A percentile compares a stretch with the other conserved stretches of the same genome.
Evolutionary conservation across 2,888 invertebrate species (phyloP).

Genomic region (Sisyra nigra): DNA sequence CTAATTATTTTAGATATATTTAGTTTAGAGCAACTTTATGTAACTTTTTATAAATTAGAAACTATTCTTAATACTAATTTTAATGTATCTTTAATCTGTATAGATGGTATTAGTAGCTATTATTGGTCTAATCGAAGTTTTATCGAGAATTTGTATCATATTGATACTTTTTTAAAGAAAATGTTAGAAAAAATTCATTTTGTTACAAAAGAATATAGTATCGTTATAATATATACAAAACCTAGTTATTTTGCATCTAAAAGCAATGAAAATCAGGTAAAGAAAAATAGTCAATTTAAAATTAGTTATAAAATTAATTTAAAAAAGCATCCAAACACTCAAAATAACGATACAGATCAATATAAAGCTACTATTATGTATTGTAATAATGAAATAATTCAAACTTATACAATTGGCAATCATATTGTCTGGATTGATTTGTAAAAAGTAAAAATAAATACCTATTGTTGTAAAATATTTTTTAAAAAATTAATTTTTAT

Average conservation of each 20-base stretch:
- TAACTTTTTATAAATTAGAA: slow-evolving; percentile 24
- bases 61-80: slow-evolving; percentile 24
- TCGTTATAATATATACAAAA: slow-evolving; percentile 4
- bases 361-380: no score
- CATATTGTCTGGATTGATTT: neutral
- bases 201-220: slow-evolving; percentile 4
- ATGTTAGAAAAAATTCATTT: neutral
- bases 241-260: slow-evolving; percentile 5
- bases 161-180: slow-evolving; percentile 3
- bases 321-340: neutral
- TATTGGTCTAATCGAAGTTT: slow-evolving; percentile 26
- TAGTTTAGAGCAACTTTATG: slow-evolving; percentile 22
- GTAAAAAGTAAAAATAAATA: neutral
- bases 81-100: slow-evolving; percentile 27
- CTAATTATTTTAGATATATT: slow-evolving; percentile 26
- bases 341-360: neutral
- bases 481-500: neutral
- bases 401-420: no score
- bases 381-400: no score
- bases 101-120: slow-evolving; percentile 33
- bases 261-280: neutral
- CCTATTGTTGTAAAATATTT: neutral
- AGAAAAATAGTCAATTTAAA: neutral
- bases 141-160: slow-evolving; percentile 8
- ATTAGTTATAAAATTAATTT: neutral